phyloP scores from a whole-genome alignment of 1,140 invertebrate genomes.

The Brachionus rubens region DNA sequence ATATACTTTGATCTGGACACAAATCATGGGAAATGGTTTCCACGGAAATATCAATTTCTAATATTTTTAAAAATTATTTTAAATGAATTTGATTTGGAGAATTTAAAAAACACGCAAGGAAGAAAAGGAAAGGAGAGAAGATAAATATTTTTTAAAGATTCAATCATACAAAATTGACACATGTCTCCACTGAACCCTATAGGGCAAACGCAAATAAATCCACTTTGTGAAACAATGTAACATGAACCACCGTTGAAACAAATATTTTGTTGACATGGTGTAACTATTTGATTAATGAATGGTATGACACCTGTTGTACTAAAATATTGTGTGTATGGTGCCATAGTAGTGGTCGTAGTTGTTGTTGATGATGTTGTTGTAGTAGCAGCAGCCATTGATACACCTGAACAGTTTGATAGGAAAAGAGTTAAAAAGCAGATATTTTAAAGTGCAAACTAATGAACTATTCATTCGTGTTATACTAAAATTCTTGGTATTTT shows the following conservation, averaged over 20 bases:
- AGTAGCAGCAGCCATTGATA: conserved; percentile 8
- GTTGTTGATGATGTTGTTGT: not conserved
- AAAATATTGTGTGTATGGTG: not conserved
- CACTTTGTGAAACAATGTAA: conserved; percentile 44
- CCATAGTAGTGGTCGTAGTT: not conserved
- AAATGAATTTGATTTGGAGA: too few relatives aligned
- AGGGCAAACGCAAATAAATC: conserved; percentile 69
- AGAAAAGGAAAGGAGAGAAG: not conserved
- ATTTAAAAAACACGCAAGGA: not conserved
- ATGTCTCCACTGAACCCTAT: conserved; percentile 60
- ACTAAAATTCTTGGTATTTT: not conserved
- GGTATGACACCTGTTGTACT: conserved; percentile 3
- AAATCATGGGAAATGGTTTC: not conserved
- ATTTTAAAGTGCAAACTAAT: too few relatives aligned
- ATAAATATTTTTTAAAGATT: not conserved
- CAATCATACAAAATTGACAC: conserved; percentile 42
- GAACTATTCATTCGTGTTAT: too few relatives aligned
- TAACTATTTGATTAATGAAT: conserved; percentile 37
- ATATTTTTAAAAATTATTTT: not conserved
- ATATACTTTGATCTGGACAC: conserved; percentile 28
- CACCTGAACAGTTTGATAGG: conserved; percentile 11
- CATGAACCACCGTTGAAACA: conserved; percentile 72
- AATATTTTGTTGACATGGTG: conserved; percentile 42
- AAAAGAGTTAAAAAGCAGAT: too few relatives aligned
- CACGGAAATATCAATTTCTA: not conserved